These are phyloP conservation scores for Zenarchopterus dispar DNA, from an alignment of 2,797 vertebrate species.

Conservation along the genomic window DNA sequence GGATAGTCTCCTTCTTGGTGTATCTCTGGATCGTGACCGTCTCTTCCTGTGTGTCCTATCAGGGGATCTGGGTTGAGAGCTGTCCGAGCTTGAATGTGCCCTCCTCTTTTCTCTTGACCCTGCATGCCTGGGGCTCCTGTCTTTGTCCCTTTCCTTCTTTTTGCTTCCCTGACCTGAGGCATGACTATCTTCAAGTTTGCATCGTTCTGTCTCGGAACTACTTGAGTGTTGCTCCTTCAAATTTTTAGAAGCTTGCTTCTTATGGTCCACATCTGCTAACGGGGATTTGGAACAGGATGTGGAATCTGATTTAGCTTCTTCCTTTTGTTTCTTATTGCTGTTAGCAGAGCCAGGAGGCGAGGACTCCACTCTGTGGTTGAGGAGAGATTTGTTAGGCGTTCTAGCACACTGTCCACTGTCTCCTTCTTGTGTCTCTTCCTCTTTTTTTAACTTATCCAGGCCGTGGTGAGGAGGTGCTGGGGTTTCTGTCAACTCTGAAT, in stretches of 20 bases:
- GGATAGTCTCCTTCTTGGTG: constrained; percentile 62
- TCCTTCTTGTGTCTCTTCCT: constrained; percentile 23
- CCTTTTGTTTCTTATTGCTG: constrained; percentile 72
- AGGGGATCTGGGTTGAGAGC: constrained; percentile 68
- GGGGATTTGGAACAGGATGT: constrained; percentile 69
- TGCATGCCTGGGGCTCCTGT: constrained; percentile 58
- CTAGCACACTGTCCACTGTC: constrained; percentile 13
- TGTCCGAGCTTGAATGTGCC: constrained; percentile 58
- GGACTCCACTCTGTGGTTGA: constrained; percentile 22
- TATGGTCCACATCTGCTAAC: constrained; percentile 51
- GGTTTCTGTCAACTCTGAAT: not conserved
- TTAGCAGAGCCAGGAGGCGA: constrained; percentile 77
- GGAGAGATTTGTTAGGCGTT: not conserved
- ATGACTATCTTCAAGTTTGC: constrained; percentile 56
- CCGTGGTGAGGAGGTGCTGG: constrained; percentile 17
- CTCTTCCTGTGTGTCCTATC: constrained; percentile 80
- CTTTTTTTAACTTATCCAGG: constrained; percentile 29
- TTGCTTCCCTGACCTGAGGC: constrained; percentile 49
- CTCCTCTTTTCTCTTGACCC: constrained; percentile 64
- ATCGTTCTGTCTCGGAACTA: constrained; percentile 78
- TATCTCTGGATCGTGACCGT: constrained; percentile 76
- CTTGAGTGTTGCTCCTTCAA: constrained; percentile 75
- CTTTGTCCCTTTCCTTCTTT: constrained; percentile 64
- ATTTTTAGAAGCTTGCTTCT: constrained; percentile 65
- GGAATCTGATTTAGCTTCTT: constrained; percentile 68